Base-by-base conservation (phyloP, 2,888 invertebrate species). In the Meteorus colon region DNA sequence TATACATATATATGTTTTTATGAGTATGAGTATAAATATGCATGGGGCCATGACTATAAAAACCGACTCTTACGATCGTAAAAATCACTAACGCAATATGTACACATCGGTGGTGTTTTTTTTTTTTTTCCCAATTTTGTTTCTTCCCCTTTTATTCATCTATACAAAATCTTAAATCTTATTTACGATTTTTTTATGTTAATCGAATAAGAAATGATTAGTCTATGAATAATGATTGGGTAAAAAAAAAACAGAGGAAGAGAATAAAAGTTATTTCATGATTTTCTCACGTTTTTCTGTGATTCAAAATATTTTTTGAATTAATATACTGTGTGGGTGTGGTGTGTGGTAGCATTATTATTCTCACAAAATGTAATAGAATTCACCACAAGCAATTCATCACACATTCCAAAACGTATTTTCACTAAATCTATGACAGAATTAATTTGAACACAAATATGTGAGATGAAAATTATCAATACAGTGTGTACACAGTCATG, bases 281-380 rank as follows among this genome's bases (percentile, higher is more conserved):
- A 55, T 55, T 55, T 55, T 55, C 55, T 55, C 55, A 55, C 55
- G 24, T 55, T 55, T 55, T 55, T 55, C 55, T 55, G n/a, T 55
- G 19, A 55, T n/a, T 48, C 19, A 4, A 55, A 19, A 19, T 55
- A 19, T 55, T 55, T n/a, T 55, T 55, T 55, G 55, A 19, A 19
- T 55, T 19, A 6, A 55, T 55, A 55, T 19, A 55, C 6, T 19
- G 19, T 55, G 55, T 55, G 19, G 55, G 55, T 55, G 19, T 19
- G 19, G 55, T 55, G 55, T 8, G 55, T 19, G n/a, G 55, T 55
- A 19, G 19, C n/a, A 10, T 19, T 19, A 55, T 55, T n/a, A 55
- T 55, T 19, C 55, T 3, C 24, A 19, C 24, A 2, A 24, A 55
- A 55, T 55, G 2, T 19, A 19, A 6, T 3, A 4, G 19, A 19